These are phyloP conservation scores for Beris chalybata DNA, from an alignment of 2,888 invertebrate species.

Conservation along the genomic window DNA sequence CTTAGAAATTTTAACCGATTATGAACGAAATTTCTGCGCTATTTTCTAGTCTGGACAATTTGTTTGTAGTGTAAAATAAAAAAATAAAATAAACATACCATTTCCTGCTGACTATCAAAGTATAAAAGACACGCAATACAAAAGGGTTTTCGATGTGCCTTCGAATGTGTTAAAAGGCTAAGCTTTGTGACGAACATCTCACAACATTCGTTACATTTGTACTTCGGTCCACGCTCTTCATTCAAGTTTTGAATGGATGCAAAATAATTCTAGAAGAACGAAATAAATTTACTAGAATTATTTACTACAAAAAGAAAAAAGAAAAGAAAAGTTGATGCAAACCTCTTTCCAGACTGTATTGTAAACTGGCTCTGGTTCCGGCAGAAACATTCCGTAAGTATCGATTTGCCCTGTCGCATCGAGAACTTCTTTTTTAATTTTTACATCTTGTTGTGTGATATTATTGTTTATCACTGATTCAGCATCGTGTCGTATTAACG, in stretches of 20 bases:
- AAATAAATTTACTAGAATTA: not conserved
- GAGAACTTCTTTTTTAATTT: conserved; percentile 1
- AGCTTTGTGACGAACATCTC: conserved; percentile 10
- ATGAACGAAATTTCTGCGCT: too few relatives aligned
- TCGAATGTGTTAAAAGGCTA: conserved; percentile 22
- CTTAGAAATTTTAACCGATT: too few relatives aligned
- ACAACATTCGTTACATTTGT: conserved; percentile 9
- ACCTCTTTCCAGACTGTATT: conserved; percentile 28
- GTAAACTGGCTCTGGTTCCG: not conserved
- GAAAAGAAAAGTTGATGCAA: too few relatives aligned
- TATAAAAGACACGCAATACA: conserved; percentile 15
- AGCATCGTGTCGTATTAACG: too few relatives aligned
- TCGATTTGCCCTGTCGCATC: not conserved
- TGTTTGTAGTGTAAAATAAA: not conserved
- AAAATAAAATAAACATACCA: conserved; percentile 1
- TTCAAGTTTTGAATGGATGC: not conserved
- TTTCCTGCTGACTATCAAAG: conserved; percentile 10
- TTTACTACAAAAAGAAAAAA: not conserved
- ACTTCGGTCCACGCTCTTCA: conserved; percentile 16
- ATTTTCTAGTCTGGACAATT: too few relatives aligned
- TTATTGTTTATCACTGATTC: not conserved
- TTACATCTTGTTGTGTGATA: too few relatives aligned
- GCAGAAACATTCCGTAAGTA: not conserved
- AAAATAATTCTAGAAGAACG: conserved; percentile 15
- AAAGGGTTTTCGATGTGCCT: conserved; percentile 10